Evolutionary conservation across 2,888 invertebrate genomes (phyloP).

Genomic region (Diogma glabrata): DNA sequence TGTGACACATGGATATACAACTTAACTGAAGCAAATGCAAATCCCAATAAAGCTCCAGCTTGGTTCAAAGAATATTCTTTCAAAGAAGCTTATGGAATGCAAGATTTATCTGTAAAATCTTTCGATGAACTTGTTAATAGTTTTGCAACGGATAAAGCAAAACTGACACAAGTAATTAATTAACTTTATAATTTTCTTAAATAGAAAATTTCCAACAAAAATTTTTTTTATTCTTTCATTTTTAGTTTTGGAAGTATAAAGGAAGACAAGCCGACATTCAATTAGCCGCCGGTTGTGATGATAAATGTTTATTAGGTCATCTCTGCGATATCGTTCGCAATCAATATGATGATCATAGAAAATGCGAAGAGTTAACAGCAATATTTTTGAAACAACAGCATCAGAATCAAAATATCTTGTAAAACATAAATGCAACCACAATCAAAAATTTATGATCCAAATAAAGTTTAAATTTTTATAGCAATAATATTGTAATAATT

Average conservation of each 20-base stretch:
- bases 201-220: too few species aligned
- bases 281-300: conserved; percentile 14
- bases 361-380: conserved; percentile 1
- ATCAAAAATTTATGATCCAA: too few species aligned
- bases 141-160: conserved; percentile 36
- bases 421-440: too few species aligned
- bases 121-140: conserved; percentile 44
- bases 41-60: conserved; percentile 40
- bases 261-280: conserved; percentile 14
- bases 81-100: conserved; percentile 49
- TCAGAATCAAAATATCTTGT: too few species aligned
- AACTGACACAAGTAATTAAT: conserved; percentile 13
- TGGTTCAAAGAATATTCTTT: conserved; percentile 67
- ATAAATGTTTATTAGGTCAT: conserved; percentile 12
- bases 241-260: conserved; percentile 17
- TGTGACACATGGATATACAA: conserved; percentile 61
- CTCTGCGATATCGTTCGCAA: conserved; percentile 13
- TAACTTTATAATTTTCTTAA: not conserved
- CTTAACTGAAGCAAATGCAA: conserved; percentile 53
- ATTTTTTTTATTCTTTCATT: conserved; percentile 3
- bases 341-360: conserved; percentile 11
- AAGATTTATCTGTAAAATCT: conserved; percentile 44
- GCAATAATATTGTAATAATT: too few species aligned
- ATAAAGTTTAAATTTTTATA: too few species aligned
- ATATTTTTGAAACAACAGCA: too few species aligned